phyloP scores from a whole-genome alignment of 2,113 vertebrate species.

The Lagopus leucura region DNA sequence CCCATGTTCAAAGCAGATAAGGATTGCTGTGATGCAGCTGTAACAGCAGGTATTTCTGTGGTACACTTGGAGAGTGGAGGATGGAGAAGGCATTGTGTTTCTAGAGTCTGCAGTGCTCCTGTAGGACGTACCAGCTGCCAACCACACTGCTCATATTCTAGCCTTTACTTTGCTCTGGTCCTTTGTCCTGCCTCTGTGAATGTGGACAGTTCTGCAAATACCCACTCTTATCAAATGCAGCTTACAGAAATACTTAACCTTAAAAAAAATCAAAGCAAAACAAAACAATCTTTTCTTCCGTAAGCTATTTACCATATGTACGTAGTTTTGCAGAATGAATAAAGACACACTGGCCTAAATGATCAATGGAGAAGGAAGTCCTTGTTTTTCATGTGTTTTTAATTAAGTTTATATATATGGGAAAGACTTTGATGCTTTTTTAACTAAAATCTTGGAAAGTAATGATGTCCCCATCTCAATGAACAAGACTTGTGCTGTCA shows the following conservation, averaged over 20 bases:
- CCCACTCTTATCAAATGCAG: neutral
- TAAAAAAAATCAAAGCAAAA: neutral
- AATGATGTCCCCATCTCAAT: neutral
- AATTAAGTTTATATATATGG: neutral
- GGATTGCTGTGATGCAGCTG: neutral
- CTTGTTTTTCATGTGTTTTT: neutral
- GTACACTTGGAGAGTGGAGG: neutral
- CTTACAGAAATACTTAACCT: neutral
- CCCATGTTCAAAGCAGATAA: neutral
- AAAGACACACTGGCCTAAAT: neutral
- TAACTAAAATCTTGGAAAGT: neutral
- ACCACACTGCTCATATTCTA: neutral
- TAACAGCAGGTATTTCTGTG: neutral
- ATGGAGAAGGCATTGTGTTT: neutral
- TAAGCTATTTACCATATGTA: neutral
- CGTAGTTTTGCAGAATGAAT: neutral
- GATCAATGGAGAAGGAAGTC: neutral
- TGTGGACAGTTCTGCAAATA: neutral
- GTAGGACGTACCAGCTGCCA: neutral
- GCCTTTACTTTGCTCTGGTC: neutral
- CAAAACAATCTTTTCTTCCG: neutral
- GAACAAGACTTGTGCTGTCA: neutral
- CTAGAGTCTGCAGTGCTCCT: neutral
- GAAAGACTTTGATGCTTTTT: neutral
- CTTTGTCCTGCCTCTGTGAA: neutral